These are phyloP conservation scores for Felis chaus DNA, from an alignment of 2,113 vertebrate species.

Conservation along the genomic window DNA sequence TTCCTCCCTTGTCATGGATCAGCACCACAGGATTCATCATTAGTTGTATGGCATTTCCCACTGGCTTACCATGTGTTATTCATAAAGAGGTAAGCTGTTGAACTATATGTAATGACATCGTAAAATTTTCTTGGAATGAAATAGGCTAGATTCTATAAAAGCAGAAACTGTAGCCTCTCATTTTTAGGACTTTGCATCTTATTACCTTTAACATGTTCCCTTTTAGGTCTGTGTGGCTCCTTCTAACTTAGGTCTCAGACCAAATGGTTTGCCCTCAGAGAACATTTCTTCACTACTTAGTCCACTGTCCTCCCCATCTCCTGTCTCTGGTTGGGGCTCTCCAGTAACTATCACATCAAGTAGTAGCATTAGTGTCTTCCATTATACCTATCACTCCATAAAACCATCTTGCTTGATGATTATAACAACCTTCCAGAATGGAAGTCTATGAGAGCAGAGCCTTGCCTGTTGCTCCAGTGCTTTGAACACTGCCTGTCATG, in stretches of 20 bases:
- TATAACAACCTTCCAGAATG: not conserved
- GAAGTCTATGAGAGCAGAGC: not conserved
- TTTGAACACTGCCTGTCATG: not conserved
- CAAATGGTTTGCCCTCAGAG: not conserved
- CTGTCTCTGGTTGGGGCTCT: not conserved
- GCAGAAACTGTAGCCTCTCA: not conserved
- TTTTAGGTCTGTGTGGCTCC: not conserved
- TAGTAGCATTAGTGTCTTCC: not conserved
- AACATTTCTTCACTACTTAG: not conserved
- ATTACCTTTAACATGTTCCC: not conserved
- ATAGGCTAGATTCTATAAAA: not conserved
- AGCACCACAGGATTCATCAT: not conserved
- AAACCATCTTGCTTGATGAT: not conserved
- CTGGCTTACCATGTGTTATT: conserved; percentile 53
- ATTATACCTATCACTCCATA: not conserved
- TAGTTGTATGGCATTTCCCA: not conserved
- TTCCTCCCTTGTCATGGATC: not conserved
- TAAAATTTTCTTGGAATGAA: conserved; percentile 19
- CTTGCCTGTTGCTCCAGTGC: not conserved
- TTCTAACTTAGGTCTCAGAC: not conserved
- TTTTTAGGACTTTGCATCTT: not conserved
- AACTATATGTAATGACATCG: not conserved
- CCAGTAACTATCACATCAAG: not conserved
- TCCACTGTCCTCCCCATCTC: not conserved
- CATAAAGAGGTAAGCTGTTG: conserved; percentile 13